Evolutionary conservation across 1,140 invertebrate genomes (phyloP).

Genomic region (Pantala flavescens): DNA sequence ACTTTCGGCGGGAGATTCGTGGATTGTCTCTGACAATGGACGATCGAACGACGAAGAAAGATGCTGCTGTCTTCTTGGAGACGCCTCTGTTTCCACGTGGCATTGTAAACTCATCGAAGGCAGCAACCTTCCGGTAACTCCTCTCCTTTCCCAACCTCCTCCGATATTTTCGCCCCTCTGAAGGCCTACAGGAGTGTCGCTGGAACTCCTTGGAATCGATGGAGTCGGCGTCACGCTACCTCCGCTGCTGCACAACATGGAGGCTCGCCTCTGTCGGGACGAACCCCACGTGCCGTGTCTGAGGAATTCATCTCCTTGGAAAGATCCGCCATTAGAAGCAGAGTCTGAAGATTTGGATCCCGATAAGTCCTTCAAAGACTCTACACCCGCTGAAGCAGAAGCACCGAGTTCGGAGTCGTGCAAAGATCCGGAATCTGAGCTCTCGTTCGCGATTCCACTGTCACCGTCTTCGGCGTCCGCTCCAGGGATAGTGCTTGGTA

Average conservation of each 20-base stretch:
- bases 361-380: too few species aligned
- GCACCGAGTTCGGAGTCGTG: conserved; percentile 21
- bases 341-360: not conserved
- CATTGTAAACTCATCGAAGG: not conserved
- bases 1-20: too few species aligned
- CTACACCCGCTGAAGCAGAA: too few species aligned
- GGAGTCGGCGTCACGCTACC: not conserved
- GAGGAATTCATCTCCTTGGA: too few species aligned
- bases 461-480: conserved; percentile 25
- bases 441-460: conserved; percentile 31
- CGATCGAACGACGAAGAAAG: too few species aligned
- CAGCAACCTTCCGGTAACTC: conserved; percentile 2
- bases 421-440: conserved; percentile 30
- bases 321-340: not conserved
- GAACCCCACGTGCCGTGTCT: not conserved
- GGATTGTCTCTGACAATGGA: too few species aligned
- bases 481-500: not conserved
- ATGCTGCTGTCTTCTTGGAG: too few species aligned
- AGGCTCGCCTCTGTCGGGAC: not conserved
- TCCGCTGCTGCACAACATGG: not conserved
- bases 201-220: not conserved
- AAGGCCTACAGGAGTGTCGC: not conserved
- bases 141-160: conserved; percentile 11
- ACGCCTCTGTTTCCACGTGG: too few species aligned
- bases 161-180: not conserved